phyloP scores from a whole-genome alignment of 2,113 vertebrate genomes.

The Hassar affinis region DNA sequence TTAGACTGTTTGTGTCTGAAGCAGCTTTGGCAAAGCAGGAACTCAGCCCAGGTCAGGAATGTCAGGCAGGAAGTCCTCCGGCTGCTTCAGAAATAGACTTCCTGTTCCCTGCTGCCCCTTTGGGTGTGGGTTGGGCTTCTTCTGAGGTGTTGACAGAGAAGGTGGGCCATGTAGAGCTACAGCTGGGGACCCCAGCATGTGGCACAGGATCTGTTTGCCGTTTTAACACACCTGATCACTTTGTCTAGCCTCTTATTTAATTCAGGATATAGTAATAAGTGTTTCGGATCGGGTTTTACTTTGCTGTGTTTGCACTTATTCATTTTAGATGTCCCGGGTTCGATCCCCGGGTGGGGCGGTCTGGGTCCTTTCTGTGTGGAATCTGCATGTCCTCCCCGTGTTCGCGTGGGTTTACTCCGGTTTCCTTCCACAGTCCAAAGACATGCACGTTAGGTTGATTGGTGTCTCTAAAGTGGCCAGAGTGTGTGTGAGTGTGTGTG shows the following conservation, averaged over 20 bases:
- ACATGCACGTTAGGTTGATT: too few relatives aligned
- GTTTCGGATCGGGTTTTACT: not conserved
- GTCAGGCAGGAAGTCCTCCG: conserved; percentile 76
- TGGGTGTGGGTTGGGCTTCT: conserved; percentile 57
- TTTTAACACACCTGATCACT: not conserved
- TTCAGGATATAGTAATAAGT: not conserved
- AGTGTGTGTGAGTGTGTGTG: too few relatives aligned
- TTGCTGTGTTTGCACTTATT: not conserved
- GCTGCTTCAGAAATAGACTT: conserved; percentile 73
- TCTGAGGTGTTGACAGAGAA: conserved; percentile 60
- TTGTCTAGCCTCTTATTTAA: not conserved
- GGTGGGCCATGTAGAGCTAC: conserved; percentile 21
- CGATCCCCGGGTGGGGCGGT: too few relatives aligned
- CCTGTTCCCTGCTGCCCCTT: conserved; percentile 62
- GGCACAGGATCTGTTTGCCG: not conserved
- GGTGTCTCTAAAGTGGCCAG: too few relatives aligned
- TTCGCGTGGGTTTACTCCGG: too few relatives aligned
- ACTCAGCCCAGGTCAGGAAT: conserved; percentile 73
- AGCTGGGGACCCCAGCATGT: not conserved
- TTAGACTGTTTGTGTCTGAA: conserved; percentile 19
- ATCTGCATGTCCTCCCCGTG: too few relatives aligned
- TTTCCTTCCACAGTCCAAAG: too few relatives aligned
- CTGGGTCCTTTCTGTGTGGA: too few relatives aligned
- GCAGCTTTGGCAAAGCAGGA: conserved; percentile 63
- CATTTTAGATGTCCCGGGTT: not conserved